Percentiles rank a stretch among this genome's conserved stretches.
These are phyloP conservation scores for Tridacna gigas DNA, from an alignment of 2,888 invertebrate genomes.

Conservation along the genomic window DNA sequence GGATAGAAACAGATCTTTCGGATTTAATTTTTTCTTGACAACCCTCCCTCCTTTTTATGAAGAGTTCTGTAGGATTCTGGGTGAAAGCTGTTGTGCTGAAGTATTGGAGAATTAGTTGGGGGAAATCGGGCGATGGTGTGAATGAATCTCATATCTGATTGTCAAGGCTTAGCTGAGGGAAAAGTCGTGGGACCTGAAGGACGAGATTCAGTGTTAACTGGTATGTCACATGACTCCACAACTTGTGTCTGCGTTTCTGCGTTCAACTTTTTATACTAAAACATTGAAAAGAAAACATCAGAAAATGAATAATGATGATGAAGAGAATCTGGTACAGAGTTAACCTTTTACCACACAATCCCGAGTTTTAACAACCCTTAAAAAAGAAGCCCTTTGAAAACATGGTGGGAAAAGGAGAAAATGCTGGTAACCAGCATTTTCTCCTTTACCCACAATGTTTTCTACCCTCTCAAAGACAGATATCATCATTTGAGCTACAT, in stretches of 20 bases:
- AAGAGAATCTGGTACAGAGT: too few relatives aligned
- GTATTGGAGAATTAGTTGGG: slow-evolving; percentile 8
- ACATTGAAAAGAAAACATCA: too few relatives aligned
- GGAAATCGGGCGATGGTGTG: neutral
- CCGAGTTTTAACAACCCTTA: too few relatives aligned
- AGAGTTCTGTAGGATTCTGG: slow-evolving; percentile 7
- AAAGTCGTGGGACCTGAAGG: neutral
- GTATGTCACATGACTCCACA: slow-evolving; percentile 4
- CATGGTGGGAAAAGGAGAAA: neutral
- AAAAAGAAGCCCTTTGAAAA: neutral
- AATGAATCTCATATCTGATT: slow-evolving; percentile 9
- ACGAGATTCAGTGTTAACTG: neutral
- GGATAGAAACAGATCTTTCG: slow-evolving; percentile 4
- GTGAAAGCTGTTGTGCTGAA: neutral
- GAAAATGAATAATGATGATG: too few relatives aligned
- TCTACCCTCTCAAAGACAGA: neutral
- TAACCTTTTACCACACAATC: too few relatives aligned
- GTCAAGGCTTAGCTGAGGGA: neutral
- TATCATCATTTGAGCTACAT: too few relatives aligned
- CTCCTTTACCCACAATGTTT: neutral
- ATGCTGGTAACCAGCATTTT: neutral
- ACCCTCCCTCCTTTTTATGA: neutral
- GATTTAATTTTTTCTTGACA: neutral
- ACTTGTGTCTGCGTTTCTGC: neutral
- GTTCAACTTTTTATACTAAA: too few relatives aligned